phyloP scores from a whole-genome alignment of 53 echinoderm and acorn worm species.

The Mesocentrotus franciscanus region DNA sequence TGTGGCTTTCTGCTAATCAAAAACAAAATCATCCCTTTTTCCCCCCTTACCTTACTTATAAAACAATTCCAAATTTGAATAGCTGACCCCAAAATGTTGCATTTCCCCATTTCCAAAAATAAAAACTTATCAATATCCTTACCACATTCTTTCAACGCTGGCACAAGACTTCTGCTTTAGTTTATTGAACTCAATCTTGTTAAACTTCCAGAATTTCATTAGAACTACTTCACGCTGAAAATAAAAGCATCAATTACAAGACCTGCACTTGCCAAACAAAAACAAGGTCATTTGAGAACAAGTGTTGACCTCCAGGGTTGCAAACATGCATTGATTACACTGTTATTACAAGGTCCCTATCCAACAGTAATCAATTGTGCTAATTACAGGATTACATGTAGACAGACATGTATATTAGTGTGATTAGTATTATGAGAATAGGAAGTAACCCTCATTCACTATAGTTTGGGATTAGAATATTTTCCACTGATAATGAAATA shows the following conservation, averaged over 20 bases:
- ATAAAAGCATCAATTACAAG: not conserved
- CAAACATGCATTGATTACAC: constrained; percentile 27
- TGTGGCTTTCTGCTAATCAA: too few relatives aligned
- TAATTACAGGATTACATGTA: constrained; percentile 21
- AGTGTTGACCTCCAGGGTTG: constrained; percentile 14
- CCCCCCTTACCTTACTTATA: too few relatives aligned
- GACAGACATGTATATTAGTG: constrained; percentile 19
- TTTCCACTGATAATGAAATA: not conserved
- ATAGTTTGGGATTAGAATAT: not conserved
- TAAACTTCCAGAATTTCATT: not conserved
- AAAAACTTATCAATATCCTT: not conserved
- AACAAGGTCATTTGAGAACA: constrained; percentile 37
- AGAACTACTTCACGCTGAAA: not conserved
- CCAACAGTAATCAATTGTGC: not conserved
- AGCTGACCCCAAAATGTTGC: not conserved
- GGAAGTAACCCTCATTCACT: not conserved
- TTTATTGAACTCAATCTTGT: not conserved
- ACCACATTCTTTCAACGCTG: not conserved
- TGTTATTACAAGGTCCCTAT: constrained; percentile 28
- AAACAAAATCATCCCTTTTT: too few relatives aligned
- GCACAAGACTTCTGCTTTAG: not conserved
- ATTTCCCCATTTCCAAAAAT: not conserved
- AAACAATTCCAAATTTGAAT: not conserved
- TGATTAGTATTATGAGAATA: not conserved
- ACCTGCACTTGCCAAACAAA: constrained; percentile 43